Evolutionary conservation across 2,113 vertebrate species (phyloP), one percentile per base, ranked within the genome.

Genomic region (Corythaixoides concolor): DNA sequence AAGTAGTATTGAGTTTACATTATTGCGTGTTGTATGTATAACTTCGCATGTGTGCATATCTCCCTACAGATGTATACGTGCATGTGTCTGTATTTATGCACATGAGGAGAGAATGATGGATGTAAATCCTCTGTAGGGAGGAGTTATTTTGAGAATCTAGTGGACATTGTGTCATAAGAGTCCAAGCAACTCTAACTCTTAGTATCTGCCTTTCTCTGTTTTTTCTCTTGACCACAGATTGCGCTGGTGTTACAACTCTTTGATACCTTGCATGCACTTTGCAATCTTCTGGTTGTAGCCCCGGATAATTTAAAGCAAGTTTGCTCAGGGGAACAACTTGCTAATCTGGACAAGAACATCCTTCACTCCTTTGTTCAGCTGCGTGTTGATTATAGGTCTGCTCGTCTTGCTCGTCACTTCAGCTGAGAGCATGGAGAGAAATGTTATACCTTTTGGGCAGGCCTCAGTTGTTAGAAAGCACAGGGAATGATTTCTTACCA

Each of bases 231-330:
- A 86, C 95, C 27, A 33, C 98, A 99, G 99, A 99, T 99, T 87
- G 98, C 98, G 12, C 97, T 99, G 96, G 99, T 99, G 88, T 98
- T 99, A 96, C 99, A 99, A 91, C 99, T 99, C 94, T 99, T 99
- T 87, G 99, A 99, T 98, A 99, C 99, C 32, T 98, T 99, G 96
- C 99, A 99, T 81, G 99, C 99, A 93, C 99, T 99, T 94, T 99
- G 99, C 98, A 99, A 99, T 98, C 99, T 99, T 81, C 98, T 99
- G 96, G 99, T 99, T 28, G 99, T 99, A 58, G 99, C 99, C 86
- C 99, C 99, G 33, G 99, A 99, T 98, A 99, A 99, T 96, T 98
- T 99, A 94, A 99, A 99, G 98, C 99, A 99, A 97, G 99, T 99
- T 83, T 99, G 99, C 97, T 99, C 99, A 49, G 99, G 99, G 85